These are phyloP conservation scores for Mimachlamys varia DNA, from an alignment of 2,888 invertebrate genomes.

Conservation along the genomic window DNA sequence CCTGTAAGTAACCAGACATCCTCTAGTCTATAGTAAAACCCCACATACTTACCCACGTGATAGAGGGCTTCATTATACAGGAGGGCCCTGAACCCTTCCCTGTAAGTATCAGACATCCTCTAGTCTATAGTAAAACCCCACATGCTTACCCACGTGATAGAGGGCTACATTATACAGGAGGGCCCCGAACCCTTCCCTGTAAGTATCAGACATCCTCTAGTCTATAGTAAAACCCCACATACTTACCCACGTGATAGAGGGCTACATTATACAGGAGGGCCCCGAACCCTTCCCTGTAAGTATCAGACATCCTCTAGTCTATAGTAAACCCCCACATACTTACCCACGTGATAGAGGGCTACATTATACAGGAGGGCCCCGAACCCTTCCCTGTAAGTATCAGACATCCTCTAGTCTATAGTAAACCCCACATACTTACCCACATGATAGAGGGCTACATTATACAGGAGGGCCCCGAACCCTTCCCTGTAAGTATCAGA, in stretches of 20 bases:
- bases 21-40: conserved; percentile 94
- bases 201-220: conserved; percentile 46
- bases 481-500: conserved; percentile 80
- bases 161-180: conserved; percentile 98
- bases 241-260: conserved; percentile 97
- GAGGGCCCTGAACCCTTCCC: conserved; percentile 87
- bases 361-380: conserved; percentile 95
- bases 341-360: conserved; percentile 98
- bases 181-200: conserved; percentile 84
- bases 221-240: conserved; percentile 97
- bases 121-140: conserved; percentile 97
- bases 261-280: conserved; percentile 97
- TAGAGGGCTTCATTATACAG: conserved; percentile 97
- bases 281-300: conserved; percentile 82
- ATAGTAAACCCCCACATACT: conserved; percentile 97
- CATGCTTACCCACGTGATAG: conserved; percentile 97
- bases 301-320: conserved; percentile 77
- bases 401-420: conserved; percentile 84
- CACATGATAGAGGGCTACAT: conserved; percentile 98
- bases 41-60: conserved; percentile 96
- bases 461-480: conserved; percentile 91
- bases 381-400: conserved; percentile 82
- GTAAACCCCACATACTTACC: conserved; percentile 97
- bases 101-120: conserved; percentile 65
- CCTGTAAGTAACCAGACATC: conserved; percentile 75